Evolutionary conservation across 2,888 invertebrate species (phyloP).

Genomic region (Belgica antarctica): DNA sequence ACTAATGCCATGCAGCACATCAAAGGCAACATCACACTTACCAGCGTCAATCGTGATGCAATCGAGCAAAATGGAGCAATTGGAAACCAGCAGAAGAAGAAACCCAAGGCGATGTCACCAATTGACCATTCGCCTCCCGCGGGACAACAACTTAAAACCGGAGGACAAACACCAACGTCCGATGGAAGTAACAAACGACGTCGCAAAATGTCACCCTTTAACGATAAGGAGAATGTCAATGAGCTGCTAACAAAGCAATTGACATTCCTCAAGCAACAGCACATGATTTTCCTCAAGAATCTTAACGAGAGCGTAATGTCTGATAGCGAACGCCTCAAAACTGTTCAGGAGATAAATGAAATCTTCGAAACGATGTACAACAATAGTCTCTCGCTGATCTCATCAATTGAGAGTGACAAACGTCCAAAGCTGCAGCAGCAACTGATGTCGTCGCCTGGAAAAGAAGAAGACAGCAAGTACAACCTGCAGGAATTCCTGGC

Average conservation of each 20-base stretch:
- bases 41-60: constrained; percentile 34
- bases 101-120: constrained; percentile 42
- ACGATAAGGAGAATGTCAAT: constrained; percentile 45
- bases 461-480: constrained; percentile 52
- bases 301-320: constrained; percentile 31
- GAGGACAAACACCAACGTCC: background rate
- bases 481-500: constrained; percentile 49
- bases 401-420: constrained; percentile 45
- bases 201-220: constrained; percentile 40
- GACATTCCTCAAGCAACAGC: constrained; percentile 37
- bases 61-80: constrained; percentile 34
- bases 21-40: constrained; percentile 20
- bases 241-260: constrained; percentile 39
- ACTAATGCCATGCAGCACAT: constrained; percentile 21
- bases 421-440: background rate
- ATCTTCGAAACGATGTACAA: constrained; percentile 37
- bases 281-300: constrained; percentile 33
- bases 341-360: constrained; percentile 32
- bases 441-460: no score
- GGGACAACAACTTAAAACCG: constrained; percentile 7
- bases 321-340: constrained; percentile 28
- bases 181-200: constrained; percentile 38
- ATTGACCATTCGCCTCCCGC: constrained; percentile 45
- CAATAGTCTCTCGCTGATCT: constrained; percentile 40
- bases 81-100: constrained; percentile 32